Conservation (phyloP, 1,140 invertebrate species). For the Onthophagus taurus region DNA sequence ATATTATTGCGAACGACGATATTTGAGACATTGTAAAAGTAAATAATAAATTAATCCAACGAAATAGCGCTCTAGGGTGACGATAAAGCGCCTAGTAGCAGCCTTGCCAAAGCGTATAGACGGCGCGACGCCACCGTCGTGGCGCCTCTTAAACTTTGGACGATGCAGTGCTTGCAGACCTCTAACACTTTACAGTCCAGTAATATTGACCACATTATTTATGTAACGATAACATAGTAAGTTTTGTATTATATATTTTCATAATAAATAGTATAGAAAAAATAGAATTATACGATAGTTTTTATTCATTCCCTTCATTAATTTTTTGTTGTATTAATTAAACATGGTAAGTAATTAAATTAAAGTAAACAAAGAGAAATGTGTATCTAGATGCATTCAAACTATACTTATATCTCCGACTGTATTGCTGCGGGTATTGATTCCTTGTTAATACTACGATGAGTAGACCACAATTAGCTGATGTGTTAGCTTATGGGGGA, state of each 20-base stretch:
- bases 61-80: slow-evolving; percentile 22
- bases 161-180: slow-evolving; percentile 27
- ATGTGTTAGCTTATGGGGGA: no score
- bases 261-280: slow-evolving; percentile 58
- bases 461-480: no score
- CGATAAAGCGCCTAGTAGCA: slow-evolving; percentile 17
- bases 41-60: slow-evolving; percentile 19
- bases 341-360: no score
- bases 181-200: slow-evolving; percentile 37
- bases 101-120: slow-evolving; percentile 22
- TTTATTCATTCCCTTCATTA: no score
- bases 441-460: no score
- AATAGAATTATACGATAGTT: slow-evolving; percentile 2
- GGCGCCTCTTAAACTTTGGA: slow-evolving; percentile 19
- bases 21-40: not conserved
- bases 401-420: no score
- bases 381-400: no score
- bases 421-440: no score
- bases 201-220: slow-evolving; percentile 40
- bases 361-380: no score
- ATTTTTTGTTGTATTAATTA: no score
- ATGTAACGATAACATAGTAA: slow-evolving; percentile 55
- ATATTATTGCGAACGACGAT: not conserved
- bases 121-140: slow-evolving; percentile 9
- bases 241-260: slow-evolving; percentile 61